Conservation (phyloP, 2,797 vertebrate species). For the Strix occidentalis region DNA sequence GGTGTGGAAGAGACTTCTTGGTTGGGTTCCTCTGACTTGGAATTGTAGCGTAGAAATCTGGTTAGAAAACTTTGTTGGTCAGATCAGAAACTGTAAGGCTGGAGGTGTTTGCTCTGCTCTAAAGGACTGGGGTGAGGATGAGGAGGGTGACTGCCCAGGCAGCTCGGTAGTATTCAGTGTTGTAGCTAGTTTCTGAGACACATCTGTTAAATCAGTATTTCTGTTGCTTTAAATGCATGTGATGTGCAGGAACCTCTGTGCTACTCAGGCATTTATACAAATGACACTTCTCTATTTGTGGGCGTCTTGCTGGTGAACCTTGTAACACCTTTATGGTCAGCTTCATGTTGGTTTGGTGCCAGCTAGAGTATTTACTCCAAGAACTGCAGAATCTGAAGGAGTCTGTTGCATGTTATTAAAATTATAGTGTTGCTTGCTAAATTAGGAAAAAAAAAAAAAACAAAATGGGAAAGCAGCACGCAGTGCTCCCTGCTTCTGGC, state of each 20-base stretch:
- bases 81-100: not conserved
- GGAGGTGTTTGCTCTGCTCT: not conserved
- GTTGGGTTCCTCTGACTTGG: not conserved
- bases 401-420: not conserved
- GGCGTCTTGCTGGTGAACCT: not conserved
- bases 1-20: not conserved
- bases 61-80: not conserved
- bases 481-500: not conserved
- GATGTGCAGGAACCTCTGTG: not conserved
- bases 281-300: not conserved
- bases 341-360: not conserved
- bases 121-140: not conserved
- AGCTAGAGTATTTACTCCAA: not conserved
- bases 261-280: not conserved
- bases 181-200: not conserved
- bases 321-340: not conserved
- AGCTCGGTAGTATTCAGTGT: not conserved
- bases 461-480: not conserved
- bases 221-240: not conserved
- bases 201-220: not conserved
- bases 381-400: not conserved
- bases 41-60: not conserved
- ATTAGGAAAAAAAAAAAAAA: too few species aligned
- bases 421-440: not conserved
- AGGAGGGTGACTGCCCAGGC: not conserved